Base-by-base conservation (phyloP, 1,140 invertebrate genomes). In the Lordiphosa clarofinis region DNA sequence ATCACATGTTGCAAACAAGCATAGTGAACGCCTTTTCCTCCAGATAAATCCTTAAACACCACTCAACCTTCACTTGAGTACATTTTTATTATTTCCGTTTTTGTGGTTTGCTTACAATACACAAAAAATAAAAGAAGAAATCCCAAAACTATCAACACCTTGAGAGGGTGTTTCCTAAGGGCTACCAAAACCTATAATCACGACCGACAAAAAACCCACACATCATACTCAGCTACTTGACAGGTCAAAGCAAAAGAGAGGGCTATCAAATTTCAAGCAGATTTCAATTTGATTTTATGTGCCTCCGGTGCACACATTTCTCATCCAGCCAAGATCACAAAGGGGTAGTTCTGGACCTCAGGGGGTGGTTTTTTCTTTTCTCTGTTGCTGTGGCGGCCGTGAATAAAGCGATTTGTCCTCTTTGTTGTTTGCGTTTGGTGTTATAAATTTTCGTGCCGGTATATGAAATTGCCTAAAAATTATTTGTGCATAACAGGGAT, bases 401-500 rank as follows among this genome's bases (percentile, higher is more conserved):
- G 78, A 73, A 82, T 82, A 78, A 82, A 82, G 78, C 69, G 79
- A 84, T 84, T 84, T 84, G 79, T 84, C 79, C 84, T 78, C 73
- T 73, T 78, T 84, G 73, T 82, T 86, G 73, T 84, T 84, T 84
- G 60, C 79, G 52, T 78, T 84, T 84, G 73, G 78, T 78, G 78
- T 84, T 84, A 84, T 84, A 84, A 84, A 84, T 84, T 84, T 55
- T 68, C 64, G 64, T 61, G 78, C 59, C 78, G 60, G 66, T 71
- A 66, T 68, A 76, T 87, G 54, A 63, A 76, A 87, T 87, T 82
- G 76, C 73, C 76, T 60, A 74, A 82, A 86, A 82, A 86, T 87
- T 82, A 87, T 87, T 86, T 79, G 81, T 64, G 67, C 75, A 82
- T 87, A 87, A 87, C 86, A 86, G 74, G 86, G 86, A 87, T 87